Evolutionary conservation across 2,888 invertebrate genomes (phyloP).

Genomic region (Chymomyza amoena): DNA sequence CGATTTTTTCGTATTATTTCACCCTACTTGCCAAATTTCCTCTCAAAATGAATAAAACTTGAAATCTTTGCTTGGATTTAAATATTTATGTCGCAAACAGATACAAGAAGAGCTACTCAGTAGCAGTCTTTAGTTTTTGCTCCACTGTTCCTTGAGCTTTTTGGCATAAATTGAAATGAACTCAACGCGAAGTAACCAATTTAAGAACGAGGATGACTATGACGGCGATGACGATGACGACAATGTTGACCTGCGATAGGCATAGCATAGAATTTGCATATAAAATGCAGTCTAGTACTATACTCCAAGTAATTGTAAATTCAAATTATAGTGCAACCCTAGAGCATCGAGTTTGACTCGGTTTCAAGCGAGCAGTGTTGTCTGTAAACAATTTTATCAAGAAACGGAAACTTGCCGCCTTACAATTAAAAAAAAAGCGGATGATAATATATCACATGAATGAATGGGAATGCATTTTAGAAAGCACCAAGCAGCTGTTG

Average conservation of each 20-base stretch:
- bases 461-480: constrained; percentile 14
- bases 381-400: constrained; percentile 23
- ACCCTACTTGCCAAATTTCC: no score
- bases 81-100: no score
- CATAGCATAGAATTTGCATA: constrained; percentile 37
- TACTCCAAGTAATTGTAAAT: not conserved
- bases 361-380: not conserved
- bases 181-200: constrained; percentile 39
- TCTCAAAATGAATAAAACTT: no score
- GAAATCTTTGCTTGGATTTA: no score
- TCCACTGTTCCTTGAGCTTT: constrained; percentile 22
- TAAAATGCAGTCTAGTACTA: constrained; percentile 21
- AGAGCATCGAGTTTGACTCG: not conserved
- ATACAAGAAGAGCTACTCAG: no score
- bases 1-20: no score
- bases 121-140: not conserved
- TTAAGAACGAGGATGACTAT: constrained; percentile 17
- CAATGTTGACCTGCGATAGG: constrained; percentile 5
- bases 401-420: constrained; percentile 39
- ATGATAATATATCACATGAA: constrained; percentile 2
- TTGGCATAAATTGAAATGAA: constrained; percentile 69
- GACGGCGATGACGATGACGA: not conserved
- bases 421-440: constrained; percentile 16
- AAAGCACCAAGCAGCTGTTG: constrained; percentile 25
- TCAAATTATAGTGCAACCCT: not conserved